These are phyloP conservation scores for Pachydiplax longipennis DNA, from an alignment of 2,888 invertebrate genomes.

Conservation along the genomic window DNA sequence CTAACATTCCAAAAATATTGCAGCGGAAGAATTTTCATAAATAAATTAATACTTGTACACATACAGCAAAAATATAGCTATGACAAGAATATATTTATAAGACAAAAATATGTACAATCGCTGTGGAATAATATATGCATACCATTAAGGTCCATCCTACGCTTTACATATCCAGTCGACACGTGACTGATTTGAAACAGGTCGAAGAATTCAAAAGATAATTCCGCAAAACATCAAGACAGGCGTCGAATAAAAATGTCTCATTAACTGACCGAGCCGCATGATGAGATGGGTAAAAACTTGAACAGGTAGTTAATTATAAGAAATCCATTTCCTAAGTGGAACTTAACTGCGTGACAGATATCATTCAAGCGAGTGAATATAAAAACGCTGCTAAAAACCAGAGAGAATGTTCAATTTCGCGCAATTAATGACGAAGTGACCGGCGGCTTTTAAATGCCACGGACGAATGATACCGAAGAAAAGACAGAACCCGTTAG, in stretches of 20 bases:
- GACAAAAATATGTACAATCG: no score
- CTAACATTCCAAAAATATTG: no score
- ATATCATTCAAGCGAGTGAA: neutral
- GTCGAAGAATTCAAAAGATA: neutral
- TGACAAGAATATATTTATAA: no score
- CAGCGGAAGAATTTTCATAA: no score
- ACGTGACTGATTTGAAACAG: neutral
- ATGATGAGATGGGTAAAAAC: neutral
- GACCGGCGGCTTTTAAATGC: neutral
- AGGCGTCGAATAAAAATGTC: neutral
- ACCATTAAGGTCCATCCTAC: no score
- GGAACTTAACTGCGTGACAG: neutral
- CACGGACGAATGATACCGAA: neutral
- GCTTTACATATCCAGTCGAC: neutral
- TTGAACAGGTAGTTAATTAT: neutral
- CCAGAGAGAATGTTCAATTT: neutral
- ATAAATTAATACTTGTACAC: neutral
- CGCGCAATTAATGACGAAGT: neutral
- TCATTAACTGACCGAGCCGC: neutral
- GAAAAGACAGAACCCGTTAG: neutral
- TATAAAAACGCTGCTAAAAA: neutral
- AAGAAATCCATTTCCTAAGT: neutral
- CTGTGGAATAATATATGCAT: no score
- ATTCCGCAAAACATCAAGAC: neutral
- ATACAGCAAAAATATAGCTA: neutral